Evolutionary conservation across 2,888 invertebrate genomes (phyloP).

Genomic region (Melanostoma scalare): DNA sequence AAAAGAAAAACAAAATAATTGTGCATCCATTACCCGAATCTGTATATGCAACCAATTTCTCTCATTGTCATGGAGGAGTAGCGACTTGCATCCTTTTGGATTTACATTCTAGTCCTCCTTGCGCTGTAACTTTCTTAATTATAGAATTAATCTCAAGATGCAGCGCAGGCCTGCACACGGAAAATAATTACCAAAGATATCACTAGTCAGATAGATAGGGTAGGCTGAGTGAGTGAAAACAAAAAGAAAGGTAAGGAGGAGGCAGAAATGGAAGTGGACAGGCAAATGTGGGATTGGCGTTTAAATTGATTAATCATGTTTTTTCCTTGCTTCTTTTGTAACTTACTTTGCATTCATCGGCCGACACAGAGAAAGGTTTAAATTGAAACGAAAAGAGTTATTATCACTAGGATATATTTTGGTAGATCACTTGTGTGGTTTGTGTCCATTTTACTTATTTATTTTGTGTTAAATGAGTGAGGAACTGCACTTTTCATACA

Average conservation of each 20-base stretch:
- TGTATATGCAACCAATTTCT: conserved; percentile 9
- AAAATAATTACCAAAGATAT: conserved; percentile 71
- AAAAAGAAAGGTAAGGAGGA: neutral
- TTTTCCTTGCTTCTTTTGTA: conserved; percentile 37
- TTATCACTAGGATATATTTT: conserved; percentile 49
- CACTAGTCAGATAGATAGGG: conserved; percentile 26
- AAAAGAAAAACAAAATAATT: conserved; percentile 13
- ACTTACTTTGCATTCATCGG: neutral
- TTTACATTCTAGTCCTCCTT: conserved; percentile 16
- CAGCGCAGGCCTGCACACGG: conserved; percentile 44
- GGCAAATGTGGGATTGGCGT: conserved; percentile 69
- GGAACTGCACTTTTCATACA: conserved; percentile 29
- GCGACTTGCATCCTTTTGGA: conserved; percentile 62
- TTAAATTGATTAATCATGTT: conserved; percentile 73
- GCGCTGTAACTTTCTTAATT: conserved; percentile 67
- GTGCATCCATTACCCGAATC: conserved; percentile 4
- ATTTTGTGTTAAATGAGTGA: conserved; percentile 63
- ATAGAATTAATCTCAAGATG: conserved; percentile 61
- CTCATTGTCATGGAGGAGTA: conserved; percentile 44
- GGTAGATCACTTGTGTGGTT: conserved; percentile 29
- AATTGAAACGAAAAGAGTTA: conserved; percentile 71
- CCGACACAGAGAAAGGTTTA: conserved; percentile 62
- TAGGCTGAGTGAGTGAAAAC: neutral
- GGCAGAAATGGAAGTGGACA: neutral
- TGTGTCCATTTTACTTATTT: conserved; percentile 64